These are phyloP conservation scores for Anthophora plumipes DNA, from an alignment of 2,888 invertebrate genomes.

Conservation along the genomic window DNA sequence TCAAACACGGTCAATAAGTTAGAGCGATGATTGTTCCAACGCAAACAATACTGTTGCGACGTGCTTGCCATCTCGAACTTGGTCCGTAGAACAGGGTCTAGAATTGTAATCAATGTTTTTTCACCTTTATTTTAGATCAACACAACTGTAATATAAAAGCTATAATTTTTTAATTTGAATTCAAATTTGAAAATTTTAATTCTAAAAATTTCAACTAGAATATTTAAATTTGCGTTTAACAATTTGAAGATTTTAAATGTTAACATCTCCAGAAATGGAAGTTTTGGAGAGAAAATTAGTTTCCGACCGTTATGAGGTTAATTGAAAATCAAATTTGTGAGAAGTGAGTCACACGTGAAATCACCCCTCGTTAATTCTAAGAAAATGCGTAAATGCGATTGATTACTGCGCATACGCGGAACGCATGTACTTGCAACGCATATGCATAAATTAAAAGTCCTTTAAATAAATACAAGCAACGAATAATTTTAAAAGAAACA, in stretches of 20 bases:
- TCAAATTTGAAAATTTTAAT: too few relatives aligned
- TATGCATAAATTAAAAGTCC: slow-evolving; percentile 40
- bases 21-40: slow-evolving; percentile 89
- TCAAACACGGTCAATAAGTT: slow-evolving; percentile 88
- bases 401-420: slow-evolving; percentile 26
- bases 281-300: not conserved
- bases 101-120: not conserved
- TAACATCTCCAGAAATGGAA: not conserved
- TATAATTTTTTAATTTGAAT: too few relatives aligned
- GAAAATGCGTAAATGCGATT: slow-evolving; percentile 32
- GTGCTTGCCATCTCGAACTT: slow-evolving; percentile 79
- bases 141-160: too few relatives aligned
- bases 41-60: slow-evolving; percentile 87
- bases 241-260: too few relatives aligned
- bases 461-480: not conserved
- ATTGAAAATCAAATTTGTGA: not conserved
- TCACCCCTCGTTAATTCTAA: slow-evolving; percentile 31
- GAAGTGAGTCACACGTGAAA: slow-evolving; percentile 36
- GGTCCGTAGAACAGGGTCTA: not conserved
- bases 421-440: slow-evolving; percentile 17
- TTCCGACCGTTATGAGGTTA: not conserved
- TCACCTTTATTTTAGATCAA: too few relatives aligned
- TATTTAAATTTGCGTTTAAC: not conserved
- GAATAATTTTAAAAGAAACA: not conserved
- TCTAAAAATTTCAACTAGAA: not conserved